phyloP scores from a whole-genome alignment of 2,797 vertebrate genomes.

The Melanogrammus aeglefinus region DNA sequence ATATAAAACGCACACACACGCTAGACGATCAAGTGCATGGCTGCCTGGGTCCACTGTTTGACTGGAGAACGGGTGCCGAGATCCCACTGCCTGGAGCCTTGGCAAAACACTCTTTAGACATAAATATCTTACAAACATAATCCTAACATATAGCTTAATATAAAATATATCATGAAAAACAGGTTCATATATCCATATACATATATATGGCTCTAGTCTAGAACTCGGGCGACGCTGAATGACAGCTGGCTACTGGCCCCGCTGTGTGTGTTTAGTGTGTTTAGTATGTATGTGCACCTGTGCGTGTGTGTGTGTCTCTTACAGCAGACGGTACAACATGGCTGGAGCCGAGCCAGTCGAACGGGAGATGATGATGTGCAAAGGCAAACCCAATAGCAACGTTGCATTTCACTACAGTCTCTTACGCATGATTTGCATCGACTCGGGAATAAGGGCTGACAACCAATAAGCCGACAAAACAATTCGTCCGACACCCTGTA shows the following conservation, averaged over 20 bases:
- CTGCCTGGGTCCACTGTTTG: constrained; percentile 27
- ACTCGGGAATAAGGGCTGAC: constrained; percentile 11
- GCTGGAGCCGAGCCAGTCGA: constrained; percentile 49
- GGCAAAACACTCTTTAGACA: constrained; percentile 45
- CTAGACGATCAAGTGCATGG: constrained; percentile 27
- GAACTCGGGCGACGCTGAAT: constrained; percentile 46
- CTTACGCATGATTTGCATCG: constrained; percentile 37
- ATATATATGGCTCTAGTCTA: constrained; percentile 65
- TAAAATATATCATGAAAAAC: constrained; percentile 69
- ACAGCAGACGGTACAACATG: constrained; percentile 38
- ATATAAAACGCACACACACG: background rate
- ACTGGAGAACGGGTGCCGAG: constrained; percentile 34
- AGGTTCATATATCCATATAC: constrained; percentile 38
- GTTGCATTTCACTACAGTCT: constrained; percentile 53
- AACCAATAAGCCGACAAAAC: background rate
- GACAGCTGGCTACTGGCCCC: constrained; percentile 32
- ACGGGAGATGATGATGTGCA: constrained; percentile 62
- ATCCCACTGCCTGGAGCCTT: constrained; percentile 40
- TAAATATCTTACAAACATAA: constrained; percentile 62
- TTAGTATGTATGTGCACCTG: constrained; percentile 17
- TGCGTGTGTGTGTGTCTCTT: constrained; percentile 21
- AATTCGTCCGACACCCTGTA: background rate
- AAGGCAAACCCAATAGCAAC: constrained; percentile 63
- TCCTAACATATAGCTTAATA: constrained; percentile 63
- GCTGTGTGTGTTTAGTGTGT: constrained; percentile 6